These are phyloP conservation scores for Trachelus iudaicus DNA, from an alignment of 2,888 invertebrate genomes.

Conservation along the genomic window DNA sequence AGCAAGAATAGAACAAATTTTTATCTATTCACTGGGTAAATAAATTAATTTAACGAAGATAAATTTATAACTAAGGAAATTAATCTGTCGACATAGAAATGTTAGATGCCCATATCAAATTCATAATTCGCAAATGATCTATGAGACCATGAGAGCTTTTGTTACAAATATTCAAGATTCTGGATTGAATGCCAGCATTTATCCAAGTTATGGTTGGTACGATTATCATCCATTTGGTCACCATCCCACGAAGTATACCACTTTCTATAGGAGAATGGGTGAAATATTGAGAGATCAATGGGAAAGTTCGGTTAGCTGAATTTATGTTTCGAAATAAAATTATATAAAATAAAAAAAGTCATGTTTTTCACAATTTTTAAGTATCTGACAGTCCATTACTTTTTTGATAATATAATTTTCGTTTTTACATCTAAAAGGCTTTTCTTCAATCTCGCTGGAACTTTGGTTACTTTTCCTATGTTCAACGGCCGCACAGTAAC, in stretches of 20 bases:
- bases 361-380: not conserved
- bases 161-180: constrained; percentile 9
- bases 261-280: not conserved
- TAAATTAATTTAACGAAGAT: not conserved
- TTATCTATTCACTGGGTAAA: constrained; percentile 16
- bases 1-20: constrained; percentile 12
- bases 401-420: not conserved
- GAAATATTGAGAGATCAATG: not conserved
- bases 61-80: not conserved
- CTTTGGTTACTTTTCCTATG: constrained; percentile 9
- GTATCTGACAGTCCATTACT: not conserved
- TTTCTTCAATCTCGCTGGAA: not conserved
- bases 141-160: constrained; percentile 13
- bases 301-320: not conserved
- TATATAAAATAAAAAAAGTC: not conserved
- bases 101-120: constrained; percentile 7
- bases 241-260: constrained; percentile 11
- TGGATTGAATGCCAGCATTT: constrained; percentile 8
- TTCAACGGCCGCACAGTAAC: constrained; percentile 2
- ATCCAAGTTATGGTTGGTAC: constrained; percentile 18
- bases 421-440: not conserved
- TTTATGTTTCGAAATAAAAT: not conserved
- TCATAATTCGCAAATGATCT: not conserved
- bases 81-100: constrained; percentile 1
- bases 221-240: constrained; percentile 12